Base-by-base conservation (phyloP, 2,797 vertebrate species). In the Miopithecus talapoin region DNA sequence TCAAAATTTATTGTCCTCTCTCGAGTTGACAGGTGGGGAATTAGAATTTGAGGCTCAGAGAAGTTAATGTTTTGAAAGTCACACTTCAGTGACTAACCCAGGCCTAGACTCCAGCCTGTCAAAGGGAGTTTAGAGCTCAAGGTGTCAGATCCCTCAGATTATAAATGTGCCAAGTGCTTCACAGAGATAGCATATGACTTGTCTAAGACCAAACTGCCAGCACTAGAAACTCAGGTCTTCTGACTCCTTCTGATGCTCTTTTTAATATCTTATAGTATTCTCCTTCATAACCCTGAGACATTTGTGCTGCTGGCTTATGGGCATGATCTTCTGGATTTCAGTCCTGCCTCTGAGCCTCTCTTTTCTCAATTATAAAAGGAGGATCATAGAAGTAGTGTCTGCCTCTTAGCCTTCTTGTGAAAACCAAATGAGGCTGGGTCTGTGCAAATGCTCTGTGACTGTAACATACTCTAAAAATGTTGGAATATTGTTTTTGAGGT, bases 31-130 rank as follows among this genome's bases (percentile, higher is more conserved):
- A 83, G 61, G 55, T 14, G 16, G 33, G 74, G 64, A 81, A 85
- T 91, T 41, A 85, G 50, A 78, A 91, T 89, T 41, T 64, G 72
- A 94, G 57, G 30, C 10, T n/a, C 70, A 46, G 39, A 89, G 30
- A 87, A 91, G 43, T 26, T 61, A 33, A 57, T 22, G 28, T 89
- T 89, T 94, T 84, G 16, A 76, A 96, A 95, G 57, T 91, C 17
- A 92, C 13, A 41, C 22, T 80, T 95, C 30, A 39, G 61, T 95
- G 89, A 78, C 30, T 78, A 64, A 94, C 33, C 16, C 14, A 72
- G 14, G 57, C 11, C 68, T 80, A 57, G 53, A 68, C 17, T 79
- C 33, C 43, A 50, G 26, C 11, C 17, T 9, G 36, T 33, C 6
- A 39, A 72, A 43, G 59, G 50, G 46, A 39, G 4, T 46, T 85